phyloP scores from a whole-genome alignment of 2,113 vertebrate genomes.

The Cheilinus undulatus region DNA sequence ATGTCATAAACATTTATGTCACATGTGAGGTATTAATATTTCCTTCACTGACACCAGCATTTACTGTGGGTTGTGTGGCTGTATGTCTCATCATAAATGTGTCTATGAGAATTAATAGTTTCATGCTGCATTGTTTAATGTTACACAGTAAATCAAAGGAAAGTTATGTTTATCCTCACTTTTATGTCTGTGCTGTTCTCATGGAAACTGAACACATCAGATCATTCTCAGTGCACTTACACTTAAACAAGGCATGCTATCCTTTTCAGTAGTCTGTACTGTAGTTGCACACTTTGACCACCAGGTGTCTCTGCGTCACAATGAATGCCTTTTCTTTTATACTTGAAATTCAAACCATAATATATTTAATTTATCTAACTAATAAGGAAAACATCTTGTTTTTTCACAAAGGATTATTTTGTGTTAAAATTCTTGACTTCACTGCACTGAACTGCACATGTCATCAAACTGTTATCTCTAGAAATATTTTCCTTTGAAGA shows the following conservation, averaged over 20 bases:
- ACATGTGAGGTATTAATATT: neutral
- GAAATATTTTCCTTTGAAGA: too few species aligned
- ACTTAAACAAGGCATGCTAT: neutral
- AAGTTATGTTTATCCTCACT: neutral
- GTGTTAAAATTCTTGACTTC: too few species aligned
- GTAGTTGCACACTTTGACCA: neutral
- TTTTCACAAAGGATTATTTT: too few species aligned
- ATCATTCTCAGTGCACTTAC: neutral
- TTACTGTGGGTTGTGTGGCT: neutral
- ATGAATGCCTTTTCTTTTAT: neutral
- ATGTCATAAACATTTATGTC: neutral
- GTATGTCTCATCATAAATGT: slow-evolving; percentile 11
- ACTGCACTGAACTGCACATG: too few species aligned
- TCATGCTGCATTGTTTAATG: neutral
- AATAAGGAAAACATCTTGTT: too few species aligned
- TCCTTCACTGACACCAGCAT: slow-evolving; percentile 1
- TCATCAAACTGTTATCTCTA: too few species aligned
- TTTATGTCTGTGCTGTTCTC: neutral
- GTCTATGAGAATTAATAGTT: slow-evolving; percentile 5
- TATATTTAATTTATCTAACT: too few species aligned
- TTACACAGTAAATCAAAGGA: neutral
- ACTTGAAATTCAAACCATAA: too few species aligned
- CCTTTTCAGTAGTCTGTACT: neutral
- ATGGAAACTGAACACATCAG: neutral
- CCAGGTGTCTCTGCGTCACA: neutral